Conservation (phyloP, 2,888 invertebrate species). For the Harmothoe impar region DNA sequence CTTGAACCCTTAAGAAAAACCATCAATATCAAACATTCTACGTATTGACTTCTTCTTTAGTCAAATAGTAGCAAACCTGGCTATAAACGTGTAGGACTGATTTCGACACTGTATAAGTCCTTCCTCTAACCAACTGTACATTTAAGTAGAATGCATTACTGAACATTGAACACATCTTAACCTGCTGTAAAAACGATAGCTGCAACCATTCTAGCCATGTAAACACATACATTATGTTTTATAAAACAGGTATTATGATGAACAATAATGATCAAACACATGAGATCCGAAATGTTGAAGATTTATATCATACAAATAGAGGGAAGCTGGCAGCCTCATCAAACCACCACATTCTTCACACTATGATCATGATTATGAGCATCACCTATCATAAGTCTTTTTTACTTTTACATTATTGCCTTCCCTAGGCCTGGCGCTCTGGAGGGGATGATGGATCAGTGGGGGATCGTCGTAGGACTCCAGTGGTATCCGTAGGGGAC, state of each 20-base stretch:
- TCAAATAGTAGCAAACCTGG: not conserved
- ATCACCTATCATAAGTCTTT: slow-evolving; percentile 6
- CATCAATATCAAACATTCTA: not conserved
- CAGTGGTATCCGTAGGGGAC: not conserved
- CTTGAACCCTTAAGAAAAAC: not conserved
- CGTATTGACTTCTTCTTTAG: not conserved
- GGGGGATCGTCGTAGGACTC: not conserved
- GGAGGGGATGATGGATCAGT: not conserved
- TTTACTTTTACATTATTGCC: not conserved
- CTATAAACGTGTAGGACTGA: not conserved
- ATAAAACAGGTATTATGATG: slow-evolving; percentile 5
- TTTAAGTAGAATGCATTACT: slow-evolving; percentile 20
- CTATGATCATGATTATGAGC: not conserved
- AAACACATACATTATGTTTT: slow-evolving; percentile 8
- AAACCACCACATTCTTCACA: slow-evolving; percentile 5
- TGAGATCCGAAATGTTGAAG: slow-evolving; percentile 4
- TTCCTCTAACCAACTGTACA: slow-evolving; percentile 43
- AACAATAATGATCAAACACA: slow-evolving; percentile 32
- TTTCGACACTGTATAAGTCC: not conserved
- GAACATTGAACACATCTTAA: slow-evolving; percentile 32
- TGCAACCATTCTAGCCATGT: slow-evolving; percentile 37
- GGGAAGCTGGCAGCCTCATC: not conserved
- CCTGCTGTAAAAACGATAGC: not conserved
- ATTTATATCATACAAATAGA: not conserved
- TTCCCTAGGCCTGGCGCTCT: not conserved